Base-by-base conservation (phyloP, 2,888 invertebrate species). In the Germaria angustata region DNA sequence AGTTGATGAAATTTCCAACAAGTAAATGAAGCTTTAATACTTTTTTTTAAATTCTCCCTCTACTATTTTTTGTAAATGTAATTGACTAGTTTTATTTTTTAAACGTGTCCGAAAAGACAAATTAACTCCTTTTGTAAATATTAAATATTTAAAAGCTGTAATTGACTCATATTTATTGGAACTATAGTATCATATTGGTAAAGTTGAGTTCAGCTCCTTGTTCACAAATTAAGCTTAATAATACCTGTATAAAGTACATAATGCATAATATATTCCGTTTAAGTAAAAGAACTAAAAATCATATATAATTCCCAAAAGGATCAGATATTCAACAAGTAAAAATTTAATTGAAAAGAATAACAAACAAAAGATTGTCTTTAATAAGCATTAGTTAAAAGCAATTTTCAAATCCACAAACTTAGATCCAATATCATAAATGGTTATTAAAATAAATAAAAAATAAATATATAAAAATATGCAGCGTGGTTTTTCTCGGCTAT, bases 61-160 rank as follows among this genome's bases (percentile, higher is more conserved):
- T 39, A 41, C 15, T 41, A 15, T 57, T 34, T 34, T n/a, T 3
- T 20, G 20, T n/a, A n/a, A n/a, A n/a, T n/a, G n/a, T n/a, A n/a
- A n/a, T n/a, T 76, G 20, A 81, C 36, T 66, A 66, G n/a, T 66
- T 66, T 66, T 17, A 51, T 65, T 15, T 41, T 32, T 28, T 2
- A 66, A 72, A 68, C 81, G 39, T 72, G 77, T n/a, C 59, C 22
- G 68, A 66, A 53, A 81, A 71, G 72, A 66, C 28, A 61, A 81
- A 72, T 72, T 11, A 59, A 39, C 55, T 59, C 15, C 32, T n/a
- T 1, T 24, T 24, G 53, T n/a, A 49, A 8, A 36, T 36, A 17
- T 44, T 20, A 6, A 36, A 6, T 34, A 34, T 11, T 11, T 34
- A 55, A 11, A 28, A 61, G 5, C 15, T 5, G 28, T n/a, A n/a